Percentiles rank a stretch among this genome's conserved stretches.
Conservation (phyloP, 2,797 vertebrate genomes). For the Sardinella longiceps region DNA sequence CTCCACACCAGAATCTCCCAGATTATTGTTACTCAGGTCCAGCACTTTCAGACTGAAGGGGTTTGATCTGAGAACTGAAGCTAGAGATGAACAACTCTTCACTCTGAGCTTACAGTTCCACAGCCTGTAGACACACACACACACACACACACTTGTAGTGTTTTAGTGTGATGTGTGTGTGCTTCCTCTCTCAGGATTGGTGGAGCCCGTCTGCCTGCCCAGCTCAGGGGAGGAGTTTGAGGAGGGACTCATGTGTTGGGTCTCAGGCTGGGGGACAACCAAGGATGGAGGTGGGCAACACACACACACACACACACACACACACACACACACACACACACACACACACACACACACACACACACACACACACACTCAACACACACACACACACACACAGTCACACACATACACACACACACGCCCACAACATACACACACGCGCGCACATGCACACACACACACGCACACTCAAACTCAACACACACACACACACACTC, state of each 20-base stretch:
- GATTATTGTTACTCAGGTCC: no score
- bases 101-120: no score
- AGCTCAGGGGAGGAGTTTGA: conserved; percentile 80
- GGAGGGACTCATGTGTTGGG: conserved; percentile 81
- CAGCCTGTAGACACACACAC: neutral
- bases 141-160: neutral
- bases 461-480: no score
- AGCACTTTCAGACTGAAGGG: no score
- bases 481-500: no score
- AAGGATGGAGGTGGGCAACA: conserved; percentile 73
- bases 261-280: conserved; percentile 86
- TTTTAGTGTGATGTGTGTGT: neutral
- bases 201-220: conserved; percentile 82
- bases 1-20: no score
- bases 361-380: no score
- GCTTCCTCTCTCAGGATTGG: conserved; percentile 67
- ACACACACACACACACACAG: no score
- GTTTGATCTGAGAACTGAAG: no score
- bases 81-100: no score
- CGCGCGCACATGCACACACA: neutral
- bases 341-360: neutral
- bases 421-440: no score
- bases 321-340: neutral
- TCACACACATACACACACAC: no score
- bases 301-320: neutral